Conservation (phyloP, 2,888 invertebrate species). For the Epiblema foenella region DNA sequence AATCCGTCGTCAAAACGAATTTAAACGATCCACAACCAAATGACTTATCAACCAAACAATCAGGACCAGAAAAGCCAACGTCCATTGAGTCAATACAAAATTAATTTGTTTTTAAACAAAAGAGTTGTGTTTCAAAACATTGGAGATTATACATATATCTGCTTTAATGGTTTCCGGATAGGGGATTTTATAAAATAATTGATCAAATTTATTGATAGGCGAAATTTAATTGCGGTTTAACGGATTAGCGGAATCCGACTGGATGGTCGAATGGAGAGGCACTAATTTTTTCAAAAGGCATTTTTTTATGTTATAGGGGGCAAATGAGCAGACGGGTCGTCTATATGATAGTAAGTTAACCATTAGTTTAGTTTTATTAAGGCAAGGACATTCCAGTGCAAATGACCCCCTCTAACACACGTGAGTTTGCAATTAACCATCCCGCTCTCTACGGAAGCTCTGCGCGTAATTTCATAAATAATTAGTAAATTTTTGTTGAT, state of each 20-base stretch:
- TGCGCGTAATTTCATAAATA: too few relatives aligned
- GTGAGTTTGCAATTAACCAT: too few relatives aligned
- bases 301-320: too few relatives aligned
- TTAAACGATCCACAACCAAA: background rate
- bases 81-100: background rate
- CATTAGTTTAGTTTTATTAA: too few relatives aligned
- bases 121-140: background rate
- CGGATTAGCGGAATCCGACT: background rate
- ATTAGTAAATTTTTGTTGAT: too few relatives aligned
- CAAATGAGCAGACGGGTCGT: too few relatives aligned
- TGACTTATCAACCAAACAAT: background rate
- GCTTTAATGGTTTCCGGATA: slow-evolving; percentile 12
- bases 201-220: background rate
- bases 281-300: too few relatives aligned
- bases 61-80: background rate
- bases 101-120: background rate
- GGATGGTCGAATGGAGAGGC: background rate
- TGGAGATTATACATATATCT: background rate
- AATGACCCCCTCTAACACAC: too few relatives aligned
- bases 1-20: slow-evolving; percentile 19
- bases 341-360: too few relatives aligned
- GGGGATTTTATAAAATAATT: background rate
- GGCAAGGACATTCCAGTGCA: too few relatives aligned
- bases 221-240: background rate
- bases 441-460: too few relatives aligned